Evolutionary conservation across 2,113 vertebrate genomes (phyloP).

Genomic region (Dendropsophus ebraccatus): DNA sequence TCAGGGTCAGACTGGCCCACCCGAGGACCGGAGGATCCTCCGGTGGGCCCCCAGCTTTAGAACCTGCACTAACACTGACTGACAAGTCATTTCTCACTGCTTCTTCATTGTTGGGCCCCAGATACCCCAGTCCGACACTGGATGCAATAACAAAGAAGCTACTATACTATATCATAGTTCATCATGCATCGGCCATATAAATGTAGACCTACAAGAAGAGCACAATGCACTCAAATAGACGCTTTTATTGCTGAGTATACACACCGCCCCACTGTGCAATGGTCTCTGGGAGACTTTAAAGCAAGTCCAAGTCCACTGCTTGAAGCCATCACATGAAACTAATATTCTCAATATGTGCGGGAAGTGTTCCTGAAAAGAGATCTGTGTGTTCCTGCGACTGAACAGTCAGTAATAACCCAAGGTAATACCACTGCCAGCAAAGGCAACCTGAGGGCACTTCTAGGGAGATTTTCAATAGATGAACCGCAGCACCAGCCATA

Average conservation of each 20-base stretch:
- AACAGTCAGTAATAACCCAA: neutral
- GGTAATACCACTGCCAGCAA: too few relatives aligned
- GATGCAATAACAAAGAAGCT: neutral
- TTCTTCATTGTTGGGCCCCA: too few relatives aligned
- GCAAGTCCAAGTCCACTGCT: neutral
- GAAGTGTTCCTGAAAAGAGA: neutral
- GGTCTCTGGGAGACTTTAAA: neutral
- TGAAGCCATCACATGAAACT: neutral
- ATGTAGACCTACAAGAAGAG: neutral
- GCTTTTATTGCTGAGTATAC: neutral
- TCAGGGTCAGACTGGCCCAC: too few relatives aligned
- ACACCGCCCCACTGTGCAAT: neutral
- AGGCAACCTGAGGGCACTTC: too few relatives aligned
- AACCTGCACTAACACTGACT: too few relatives aligned
- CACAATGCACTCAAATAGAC: neutral
- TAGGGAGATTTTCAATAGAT: too few relatives aligned
- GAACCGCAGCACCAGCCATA: too few relatives aligned
- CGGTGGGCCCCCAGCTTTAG: too few relatives aligned
- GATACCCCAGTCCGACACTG: too few relatives aligned
- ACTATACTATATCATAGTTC: neutral
- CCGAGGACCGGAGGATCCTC: too few relatives aligned
- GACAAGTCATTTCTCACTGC: too few relatives aligned
- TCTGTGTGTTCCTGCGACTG: neutral
- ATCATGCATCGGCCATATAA: neutral
- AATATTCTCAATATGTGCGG: neutral